Evolutionary conservation across 2,888 invertebrate species (phyloP), one percentile per base, ranked within the genome.

Genomic region (Tetrapedia diversipes): DNA sequence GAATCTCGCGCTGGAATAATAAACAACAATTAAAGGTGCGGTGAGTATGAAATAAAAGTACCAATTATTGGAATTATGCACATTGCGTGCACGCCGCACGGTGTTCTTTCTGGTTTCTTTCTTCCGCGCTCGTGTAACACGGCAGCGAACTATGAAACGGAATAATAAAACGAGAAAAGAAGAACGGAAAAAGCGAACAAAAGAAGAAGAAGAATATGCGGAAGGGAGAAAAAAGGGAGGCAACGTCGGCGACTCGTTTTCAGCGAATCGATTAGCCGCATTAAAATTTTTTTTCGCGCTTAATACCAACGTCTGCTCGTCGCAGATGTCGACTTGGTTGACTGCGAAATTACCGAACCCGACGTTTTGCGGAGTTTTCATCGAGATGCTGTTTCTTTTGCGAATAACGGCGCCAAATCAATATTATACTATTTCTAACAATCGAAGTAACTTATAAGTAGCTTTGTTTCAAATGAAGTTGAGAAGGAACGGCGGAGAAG

Each of bases 251-350:
- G 73, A 73, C 71, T 71, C 71, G 72, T 72, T 74, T 74, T 56
- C 73, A 71, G 63, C 72, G 73, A 74, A 74, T 75, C 74, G 74
- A 73, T 75, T 73, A 75, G 32, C 51, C 43, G 59, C 73, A 65
- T 75, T 73, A 75, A 65, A 59, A 72, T 73, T 73, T 75, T 64
- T n/a, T 72, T 72, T 75, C 73, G 74, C 74, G 49, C 74, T 73
- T 72, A 73, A 75, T 73, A 73, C 61, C 71, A 54, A 71, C 61
- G 71, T 73, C 71, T 47, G 61, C 54, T 41, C 19, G 71, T 61
- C 60, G 56, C 54, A 39, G 45, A 69, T 47, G 54, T 54, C 60
- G 22, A 54, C 45, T 43, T 51, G 49, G 16, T 19, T 53, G 32
- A 45, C 51, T 60, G 54, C 45, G 47, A 61, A 73, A 73, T 73